Evolutionary conservation across 2,888 invertebrate species (phyloP).

Genomic region (Herminia tarsipennalis): DNA sequence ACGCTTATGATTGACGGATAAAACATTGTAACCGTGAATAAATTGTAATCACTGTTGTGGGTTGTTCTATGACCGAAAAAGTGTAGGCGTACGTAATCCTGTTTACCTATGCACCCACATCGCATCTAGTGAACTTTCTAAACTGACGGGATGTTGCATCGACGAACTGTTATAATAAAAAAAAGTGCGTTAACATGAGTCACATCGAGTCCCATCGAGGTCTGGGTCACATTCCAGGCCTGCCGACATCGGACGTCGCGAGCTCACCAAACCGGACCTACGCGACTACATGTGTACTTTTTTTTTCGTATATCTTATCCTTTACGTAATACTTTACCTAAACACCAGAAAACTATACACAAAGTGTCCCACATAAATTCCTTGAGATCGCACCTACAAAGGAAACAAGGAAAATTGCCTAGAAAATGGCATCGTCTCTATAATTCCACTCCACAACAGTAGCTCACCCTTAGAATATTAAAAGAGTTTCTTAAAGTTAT

Average conservation of each 20-base stretch:
- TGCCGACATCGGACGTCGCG: constrained; percentile 43
- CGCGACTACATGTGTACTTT: constrained; percentile 48
- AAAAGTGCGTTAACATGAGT: constrained; percentile 68
- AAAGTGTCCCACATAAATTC: too few relatives aligned
- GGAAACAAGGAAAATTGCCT: too few relatives aligned
- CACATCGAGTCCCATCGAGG: constrained; percentile 73
- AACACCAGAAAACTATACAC: constrained; percentile 24
- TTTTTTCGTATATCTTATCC: constrained; percentile 41
- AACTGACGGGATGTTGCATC: constrained; percentile 55
- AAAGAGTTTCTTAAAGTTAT: background rate
- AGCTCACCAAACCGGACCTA: constrained; percentile 64
- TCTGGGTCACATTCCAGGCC: constrained; percentile 83
- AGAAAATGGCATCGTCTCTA: too few relatives aligned
- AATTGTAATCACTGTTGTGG: constrained; percentile 44
- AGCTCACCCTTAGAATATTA: background rate
- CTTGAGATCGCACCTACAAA: too few relatives aligned
- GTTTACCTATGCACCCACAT: constrained; percentile 76
- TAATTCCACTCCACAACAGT: too few relatives aligned
- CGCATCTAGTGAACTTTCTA: constrained; percentile 65
- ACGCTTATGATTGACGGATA: constrained; percentile 28
- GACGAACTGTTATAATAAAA: constrained; percentile 50
- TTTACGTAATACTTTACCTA: constrained; percentile 57
- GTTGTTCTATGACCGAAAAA: constrained; percentile 52
- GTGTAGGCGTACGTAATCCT: constrained; percentile 65
- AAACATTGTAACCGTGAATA: constrained; percentile 31